Evolutionary conservation across 2,113 vertebrate genomes (phyloP).

Genomic region (Aegithalos caudatus): DNA sequence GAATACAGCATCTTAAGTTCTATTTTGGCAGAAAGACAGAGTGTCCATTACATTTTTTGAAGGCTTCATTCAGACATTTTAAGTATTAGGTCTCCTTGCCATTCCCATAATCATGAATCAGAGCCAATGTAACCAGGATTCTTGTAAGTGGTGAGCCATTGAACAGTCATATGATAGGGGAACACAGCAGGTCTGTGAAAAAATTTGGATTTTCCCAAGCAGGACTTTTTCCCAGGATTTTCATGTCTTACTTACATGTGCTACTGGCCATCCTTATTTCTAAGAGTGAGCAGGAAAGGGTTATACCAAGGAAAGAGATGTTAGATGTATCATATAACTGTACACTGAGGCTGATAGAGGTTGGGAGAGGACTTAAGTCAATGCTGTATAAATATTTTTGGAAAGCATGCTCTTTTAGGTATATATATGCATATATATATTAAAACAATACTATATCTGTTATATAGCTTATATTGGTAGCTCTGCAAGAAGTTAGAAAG

Average conservation of each 20-base stretch:
- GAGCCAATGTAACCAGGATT: neutral
- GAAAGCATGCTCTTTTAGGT: neutral
- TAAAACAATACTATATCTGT: neutral
- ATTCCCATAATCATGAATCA: neutral
- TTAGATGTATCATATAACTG: neutral
- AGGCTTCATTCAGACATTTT: neutral
- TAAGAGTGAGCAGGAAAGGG: neutral
- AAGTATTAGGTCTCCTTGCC: neutral
- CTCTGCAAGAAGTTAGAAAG: neutral
- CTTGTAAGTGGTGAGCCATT: neutral
- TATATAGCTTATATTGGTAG: neutral
- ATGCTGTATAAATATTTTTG: neutral
- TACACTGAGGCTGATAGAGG: neutral
- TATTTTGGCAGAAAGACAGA: neutral
- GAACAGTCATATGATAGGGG: neutral
- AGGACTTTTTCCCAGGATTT: neutral
- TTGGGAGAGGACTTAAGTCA: neutral
- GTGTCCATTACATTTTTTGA: neutral
- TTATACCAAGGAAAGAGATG: neutral
- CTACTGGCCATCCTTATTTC: neutral
- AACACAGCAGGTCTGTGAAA: neutral
- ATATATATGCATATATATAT: neutral
- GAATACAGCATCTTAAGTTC: neutral
- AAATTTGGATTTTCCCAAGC: rapidly evolving
- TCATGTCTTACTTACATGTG: neutral